These are phyloP conservation scores for Pontoporia blainvillei DNA, from an alignment of 2,113 vertebrate genomes.

Conservation along the genomic window DNA sequence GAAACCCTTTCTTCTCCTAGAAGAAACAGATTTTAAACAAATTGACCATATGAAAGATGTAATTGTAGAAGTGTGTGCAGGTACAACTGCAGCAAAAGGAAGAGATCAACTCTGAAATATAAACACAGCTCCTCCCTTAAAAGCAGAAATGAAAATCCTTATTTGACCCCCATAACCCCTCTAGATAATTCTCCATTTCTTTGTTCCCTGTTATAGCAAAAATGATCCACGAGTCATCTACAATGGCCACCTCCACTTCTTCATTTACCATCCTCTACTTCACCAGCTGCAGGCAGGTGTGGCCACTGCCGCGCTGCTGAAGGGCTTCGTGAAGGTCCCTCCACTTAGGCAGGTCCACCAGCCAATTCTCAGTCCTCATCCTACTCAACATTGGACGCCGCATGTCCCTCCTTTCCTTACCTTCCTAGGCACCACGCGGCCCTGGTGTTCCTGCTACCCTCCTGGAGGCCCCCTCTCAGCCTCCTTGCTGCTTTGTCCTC, in stretches of 20 bases:
- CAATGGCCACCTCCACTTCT: fast-evolving
- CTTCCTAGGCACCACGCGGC: neutral
- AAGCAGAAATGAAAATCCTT: neutral
- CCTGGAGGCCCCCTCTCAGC: neutral
- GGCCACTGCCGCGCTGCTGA: fast-evolving
- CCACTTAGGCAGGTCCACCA: neutral
- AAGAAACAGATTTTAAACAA: neutral
- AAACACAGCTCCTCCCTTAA: neutral
- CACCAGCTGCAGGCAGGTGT: neutral
- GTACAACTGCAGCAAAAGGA: neutral
- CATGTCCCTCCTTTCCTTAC: neutral
- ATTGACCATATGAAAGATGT: neutral
- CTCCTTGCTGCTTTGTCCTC: neutral
- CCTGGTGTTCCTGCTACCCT: neutral
- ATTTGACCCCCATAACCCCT: neutral
- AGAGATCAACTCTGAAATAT: neutral
- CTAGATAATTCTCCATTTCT: neutral
- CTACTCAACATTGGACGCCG: neutral
- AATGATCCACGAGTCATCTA: neutral
- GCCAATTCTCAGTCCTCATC: neutral
- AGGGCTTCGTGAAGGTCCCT: neutral
- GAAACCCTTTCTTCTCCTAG: neutral
- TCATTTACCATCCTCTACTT: neutral
- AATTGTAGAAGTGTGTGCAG: neutral
- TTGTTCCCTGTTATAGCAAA: neutral